Conservation (phyloP, 2,888 invertebrate genomes). For the Archips xylosteana region DNA sequence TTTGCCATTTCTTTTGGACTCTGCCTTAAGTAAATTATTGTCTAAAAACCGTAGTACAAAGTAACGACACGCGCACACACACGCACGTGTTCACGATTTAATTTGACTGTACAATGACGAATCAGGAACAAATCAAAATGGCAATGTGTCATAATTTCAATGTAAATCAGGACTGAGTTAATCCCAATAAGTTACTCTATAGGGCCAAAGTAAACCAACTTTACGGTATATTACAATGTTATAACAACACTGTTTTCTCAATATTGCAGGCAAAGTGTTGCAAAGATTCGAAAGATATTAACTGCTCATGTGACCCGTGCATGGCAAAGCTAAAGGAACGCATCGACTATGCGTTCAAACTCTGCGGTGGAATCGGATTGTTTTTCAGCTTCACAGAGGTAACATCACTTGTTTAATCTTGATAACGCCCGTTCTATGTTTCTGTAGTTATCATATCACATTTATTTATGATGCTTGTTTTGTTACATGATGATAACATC, state of each 20-base stretch:
- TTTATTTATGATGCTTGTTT: constrained; percentile 20
- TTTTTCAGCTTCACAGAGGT: constrained; percentile 99
- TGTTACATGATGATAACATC: background rate
- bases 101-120: no score
- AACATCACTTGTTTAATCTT: constrained; percentile 52
- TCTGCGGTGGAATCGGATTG: constrained; percentile 96
- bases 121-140: no score
- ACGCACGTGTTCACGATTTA: no score
- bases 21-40: no score
- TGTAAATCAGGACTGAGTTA: no score
- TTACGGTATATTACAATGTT: background rate
- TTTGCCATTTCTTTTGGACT: no score
- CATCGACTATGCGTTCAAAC: constrained; percentile 94
- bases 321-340: constrained; percentile 90
- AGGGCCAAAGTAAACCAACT: no score
- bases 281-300: constrained; percentile 52
- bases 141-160: no score
- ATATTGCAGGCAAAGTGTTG: constrained; percentile 86
- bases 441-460: constrained; percentile 8
- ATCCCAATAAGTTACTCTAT: no score
- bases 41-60: no score
- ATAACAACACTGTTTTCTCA: constrained; percentile 6
- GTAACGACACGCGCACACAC: no score
- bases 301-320: constrained; percentile 90
- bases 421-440: constrained; percentile 4